These are phyloP conservation scores for Salvelinus alpinus DNA, from an alignment of 2,113 vertebrate genomes.

Conservation along the genomic window DNA sequence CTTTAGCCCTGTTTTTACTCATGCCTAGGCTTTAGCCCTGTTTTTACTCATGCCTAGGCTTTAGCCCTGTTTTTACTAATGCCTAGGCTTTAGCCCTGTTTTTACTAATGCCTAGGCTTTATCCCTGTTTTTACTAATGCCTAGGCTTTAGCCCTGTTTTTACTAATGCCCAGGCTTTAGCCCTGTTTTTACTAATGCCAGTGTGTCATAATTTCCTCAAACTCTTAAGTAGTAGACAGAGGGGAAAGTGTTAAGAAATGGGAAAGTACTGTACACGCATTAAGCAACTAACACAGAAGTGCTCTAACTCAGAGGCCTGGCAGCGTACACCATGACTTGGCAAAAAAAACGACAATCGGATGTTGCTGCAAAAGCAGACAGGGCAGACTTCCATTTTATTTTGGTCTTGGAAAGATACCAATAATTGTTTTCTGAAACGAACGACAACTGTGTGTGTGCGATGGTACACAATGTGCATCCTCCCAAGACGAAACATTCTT, in stretches of 20 bases:
- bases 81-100: too few species aligned
- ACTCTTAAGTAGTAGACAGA: not conserved
- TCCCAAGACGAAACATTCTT: conserved; percentile 13
- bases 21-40: too few species aligned
- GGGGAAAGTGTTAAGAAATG: conserved; percentile 15
- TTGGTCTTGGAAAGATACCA: conserved; percentile 48
- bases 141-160: too few species aligned
- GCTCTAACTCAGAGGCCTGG: conserved; percentile 23
- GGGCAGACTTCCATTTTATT: conserved; percentile 59
- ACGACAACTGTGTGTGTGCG: conserved; percentile 36
- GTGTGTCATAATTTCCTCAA: too few species aligned
- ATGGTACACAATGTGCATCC: conserved; percentile 21
- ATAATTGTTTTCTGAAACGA: not conserved
- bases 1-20: too few species aligned
- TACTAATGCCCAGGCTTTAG: too few species aligned
- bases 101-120: too few species aligned
- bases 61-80: too few species aligned
- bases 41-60: too few species aligned
- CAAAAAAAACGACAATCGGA: conserved; percentile 51
- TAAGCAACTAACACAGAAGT: not conserved
- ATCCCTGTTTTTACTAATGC: too few species aligned
- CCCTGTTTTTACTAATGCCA: not conserved
- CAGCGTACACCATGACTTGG: conserved; percentile 37
- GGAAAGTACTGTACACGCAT: not conserved
- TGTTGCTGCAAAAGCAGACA: conserved; percentile 50